phyloP scores from a whole-genome alignment of 2,888 invertebrate genomes.

The Lutraria lutraria region DNA sequence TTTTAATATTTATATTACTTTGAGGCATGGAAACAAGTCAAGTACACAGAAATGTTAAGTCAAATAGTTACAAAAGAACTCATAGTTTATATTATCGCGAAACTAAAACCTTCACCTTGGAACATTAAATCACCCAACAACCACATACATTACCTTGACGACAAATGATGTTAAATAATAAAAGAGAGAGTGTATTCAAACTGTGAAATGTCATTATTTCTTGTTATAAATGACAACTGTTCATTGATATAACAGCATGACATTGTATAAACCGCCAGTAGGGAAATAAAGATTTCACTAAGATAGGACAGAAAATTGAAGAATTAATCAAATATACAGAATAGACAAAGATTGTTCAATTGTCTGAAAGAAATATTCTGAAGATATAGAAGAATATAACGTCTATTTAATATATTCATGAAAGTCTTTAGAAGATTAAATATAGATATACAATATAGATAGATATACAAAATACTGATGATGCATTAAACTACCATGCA shows the following conservation, averaged over 20 bases:
- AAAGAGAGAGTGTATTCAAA: constrained; percentile 25
- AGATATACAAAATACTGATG: not conserved
- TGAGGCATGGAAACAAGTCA: constrained; percentile 2
- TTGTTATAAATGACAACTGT: constrained; percentile 43
- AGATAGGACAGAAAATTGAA: constrained; percentile 4
- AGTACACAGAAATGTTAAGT: not conserved
- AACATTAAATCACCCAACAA: constrained; percentile 13
- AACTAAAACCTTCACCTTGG: constrained; percentile 35
- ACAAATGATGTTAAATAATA: constrained; percentile 37
- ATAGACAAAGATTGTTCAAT: not conserved
- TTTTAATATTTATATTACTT: not conserved
- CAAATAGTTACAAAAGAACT: not conserved
- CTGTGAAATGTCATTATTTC: constrained; percentile 23
- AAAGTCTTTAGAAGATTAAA: not conserved
- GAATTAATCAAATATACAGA: not conserved
- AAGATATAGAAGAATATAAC: constrained; percentile 6
- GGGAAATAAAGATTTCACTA: constrained; percentile 21
- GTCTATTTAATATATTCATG: not conserved
- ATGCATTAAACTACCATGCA: not conserved
- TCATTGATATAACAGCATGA: constrained; percentile 28
- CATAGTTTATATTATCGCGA: not conserved
- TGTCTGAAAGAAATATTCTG: not conserved
- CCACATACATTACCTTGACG: constrained; percentile 37
- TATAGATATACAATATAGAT: not conserved
- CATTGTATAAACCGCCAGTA: not conserved